These are phyloP conservation scores for Microctenopoma lineatum DNA, from an alignment of 2,797 vertebrate species.

Conservation along the genomic window DNA sequence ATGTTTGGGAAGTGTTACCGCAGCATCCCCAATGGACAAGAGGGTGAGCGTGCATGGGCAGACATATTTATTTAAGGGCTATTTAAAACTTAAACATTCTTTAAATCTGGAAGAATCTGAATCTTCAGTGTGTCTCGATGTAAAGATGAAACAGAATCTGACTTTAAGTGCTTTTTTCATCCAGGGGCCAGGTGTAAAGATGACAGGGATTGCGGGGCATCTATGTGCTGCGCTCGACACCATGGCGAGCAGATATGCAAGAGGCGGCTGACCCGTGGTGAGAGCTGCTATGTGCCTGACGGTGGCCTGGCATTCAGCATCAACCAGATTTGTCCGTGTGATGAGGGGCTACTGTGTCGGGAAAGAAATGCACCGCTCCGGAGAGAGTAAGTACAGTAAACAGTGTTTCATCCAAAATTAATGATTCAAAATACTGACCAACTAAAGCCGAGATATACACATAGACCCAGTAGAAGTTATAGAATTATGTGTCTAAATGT, in stretches of 20 bases:
- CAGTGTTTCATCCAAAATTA: background rate
- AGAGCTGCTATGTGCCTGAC: constrained; percentile 87
- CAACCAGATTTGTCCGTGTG: constrained; percentile 90
- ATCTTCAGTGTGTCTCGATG: background rate
- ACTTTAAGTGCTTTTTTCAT: background rate
- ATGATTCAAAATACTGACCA: background rate
- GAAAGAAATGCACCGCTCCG: constrained; percentile 44
- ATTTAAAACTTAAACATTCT: no score
- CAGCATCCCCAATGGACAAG: constrained; percentile 82
- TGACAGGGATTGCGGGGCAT: constrained; percentile 83
- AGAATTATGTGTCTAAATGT: no score
- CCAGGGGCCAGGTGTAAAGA: constrained; percentile 87
- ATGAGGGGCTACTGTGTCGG: constrained; percentile 86
- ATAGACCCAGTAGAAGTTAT: no score
- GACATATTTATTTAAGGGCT: background rate
- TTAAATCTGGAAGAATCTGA: no score
- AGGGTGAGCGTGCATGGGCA: constrained; percentile 75
- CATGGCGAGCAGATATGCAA: constrained; percentile 89
- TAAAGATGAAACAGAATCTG: background rate
- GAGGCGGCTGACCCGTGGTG: constrained; percentile 71
- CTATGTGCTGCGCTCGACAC: constrained; percentile 87
- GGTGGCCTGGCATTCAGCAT: constrained; percentile 90
- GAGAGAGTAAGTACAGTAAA: constrained; percentile 81
- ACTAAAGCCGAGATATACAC: no score
- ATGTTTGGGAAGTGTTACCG: constrained; percentile 90